A percentile compares a stretch with the other conserved stretches of the same genome.
phyloP scores from a whole-genome alignment of 2,888 invertebrate genomes.

The Caenorhabditis sp. region DNA sequence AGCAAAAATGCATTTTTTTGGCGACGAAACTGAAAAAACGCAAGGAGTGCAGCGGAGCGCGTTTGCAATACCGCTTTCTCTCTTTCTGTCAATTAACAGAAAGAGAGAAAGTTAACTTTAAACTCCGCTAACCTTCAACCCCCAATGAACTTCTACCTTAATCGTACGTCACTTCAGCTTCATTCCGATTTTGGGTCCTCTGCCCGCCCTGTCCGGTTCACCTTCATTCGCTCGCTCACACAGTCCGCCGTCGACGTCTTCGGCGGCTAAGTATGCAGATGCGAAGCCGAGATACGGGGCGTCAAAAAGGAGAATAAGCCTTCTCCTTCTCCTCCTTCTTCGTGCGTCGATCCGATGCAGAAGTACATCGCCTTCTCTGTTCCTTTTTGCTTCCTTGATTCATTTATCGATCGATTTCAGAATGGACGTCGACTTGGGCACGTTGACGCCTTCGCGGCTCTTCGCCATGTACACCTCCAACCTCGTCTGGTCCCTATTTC shows the following conservation, averaged over 20 bases:
- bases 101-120: neutral
- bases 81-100: too few species aligned
- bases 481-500: constrained; percentile 75
- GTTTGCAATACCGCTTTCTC: too few species aligned
- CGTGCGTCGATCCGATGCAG: constrained; percentile 16
- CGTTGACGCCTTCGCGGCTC: constrained; percentile 59
- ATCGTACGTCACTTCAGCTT: neutral
- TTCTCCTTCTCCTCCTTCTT: constrained; percentile 6
- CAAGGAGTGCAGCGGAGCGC: neutral
- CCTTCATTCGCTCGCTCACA: constrained; percentile 13
- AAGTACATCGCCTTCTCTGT: constrained; percentile 34
- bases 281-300: constrained; percentile 33
- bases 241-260: constrained; percentile 8
- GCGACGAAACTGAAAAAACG: too few species aligned
- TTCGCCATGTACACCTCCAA: constrained; percentile 74
- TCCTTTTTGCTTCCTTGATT: constrained; percentile 6
- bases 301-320: constrained; percentile 52
- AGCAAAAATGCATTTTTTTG: too few species aligned
- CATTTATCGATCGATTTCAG: neutral
- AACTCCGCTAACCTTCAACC: neutral
- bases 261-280: constrained; percentile 47
- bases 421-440: constrained; percentile 55
- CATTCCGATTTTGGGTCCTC: neutral
- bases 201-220: constrained; percentile 10
- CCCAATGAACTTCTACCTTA: neutral